Base-by-base conservation (phyloP, 2,113 vertebrate species). In the Diadophis punctatus region DNA sequence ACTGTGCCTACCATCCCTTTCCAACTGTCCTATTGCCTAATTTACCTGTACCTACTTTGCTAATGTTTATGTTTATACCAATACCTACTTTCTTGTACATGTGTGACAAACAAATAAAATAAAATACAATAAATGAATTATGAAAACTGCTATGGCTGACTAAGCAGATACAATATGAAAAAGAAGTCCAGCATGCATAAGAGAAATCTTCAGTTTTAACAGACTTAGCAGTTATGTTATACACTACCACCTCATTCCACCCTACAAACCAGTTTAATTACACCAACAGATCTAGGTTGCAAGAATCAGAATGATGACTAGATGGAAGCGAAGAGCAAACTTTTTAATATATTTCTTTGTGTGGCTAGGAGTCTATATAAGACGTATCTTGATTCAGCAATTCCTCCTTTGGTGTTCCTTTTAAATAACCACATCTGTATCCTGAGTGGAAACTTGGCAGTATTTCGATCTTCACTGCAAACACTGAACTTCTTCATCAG, bases 361-460 rank as follows among this genome's bases (percentile, higher is more conserved):
- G 74, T 43, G 20, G 74, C 34, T 43, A 80, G 18, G 20, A 43
- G 8, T 51, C 48, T 49, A 63, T 63, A 52, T 48, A 74, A 92
- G n/a, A n/a, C 0, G 68, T 1, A 63, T 92, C 55, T 93, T 94
- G 87, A 8, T 18, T 91, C 34, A 16, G 60, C 89, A 91, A 93
- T 91, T 93, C 94, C 0, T 20, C 92, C 92, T 94, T 93, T 87
- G 53, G 87, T 0, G 0, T 93, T 96, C 93, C 86, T 97, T 97
- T 96, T 56, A 94, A 58, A 92, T 95, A 95, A 74, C 8, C 90
- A 95, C 86, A 95, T 95, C 95, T 96, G 94, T 85, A 90, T 90
- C 95, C 86, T 96, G 91, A 90, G 91, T 96, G 90, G 94, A 96
- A 96, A 95, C 88, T 94, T 96, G 93, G 94, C 92, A 92, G 92